phyloP scores from a whole-genome alignment of 1,140 invertebrate genomes.

The Stenopsyche tienmushanensis region DNA sequence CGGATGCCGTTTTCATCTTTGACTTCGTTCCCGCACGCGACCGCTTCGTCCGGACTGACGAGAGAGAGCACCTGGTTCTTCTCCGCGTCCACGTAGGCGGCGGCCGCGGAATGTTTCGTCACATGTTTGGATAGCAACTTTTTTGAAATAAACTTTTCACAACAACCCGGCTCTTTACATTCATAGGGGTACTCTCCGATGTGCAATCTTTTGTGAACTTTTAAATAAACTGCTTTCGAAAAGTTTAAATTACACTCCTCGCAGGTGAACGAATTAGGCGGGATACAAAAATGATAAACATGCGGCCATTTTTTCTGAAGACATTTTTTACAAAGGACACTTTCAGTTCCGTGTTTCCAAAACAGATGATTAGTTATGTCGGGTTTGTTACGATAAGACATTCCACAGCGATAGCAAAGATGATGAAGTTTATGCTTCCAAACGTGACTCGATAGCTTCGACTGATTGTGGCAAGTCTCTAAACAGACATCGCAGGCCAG shows the following conservation, averaged over 20 bases:
- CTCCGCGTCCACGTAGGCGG: slow-evolving; percentile 43
- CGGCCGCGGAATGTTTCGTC: slow-evolving; percentile 55
- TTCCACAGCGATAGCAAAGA: slow-evolving; percentile 80
- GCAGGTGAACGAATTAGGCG: slow-evolving; percentile 72
- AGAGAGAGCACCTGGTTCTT: slow-evolving; percentile 18
- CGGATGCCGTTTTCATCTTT: slow-evolving; percentile 41
- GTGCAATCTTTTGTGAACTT: slow-evolving; percentile 80
- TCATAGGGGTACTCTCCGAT: slow-evolving; percentile 67
- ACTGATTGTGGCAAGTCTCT: slow-evolving; percentile 74
- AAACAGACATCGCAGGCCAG: slow-evolving; percentile 83
- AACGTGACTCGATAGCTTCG: slow-evolving; percentile 77
- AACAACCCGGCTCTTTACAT: slow-evolving; percentile 68
- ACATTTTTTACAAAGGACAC: slow-evolving; percentile 79
- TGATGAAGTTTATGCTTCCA: slow-evolving; percentile 87
- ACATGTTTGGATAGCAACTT: slow-evolving; percentile 74
- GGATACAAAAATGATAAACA: slow-evolving; percentile 86
- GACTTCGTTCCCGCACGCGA: slow-evolving; percentile 43
- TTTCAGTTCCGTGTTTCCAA: slow-evolving; percentile 89
- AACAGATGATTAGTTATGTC: slow-evolving; percentile 85
- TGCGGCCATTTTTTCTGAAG: slow-evolving; percentile 87
- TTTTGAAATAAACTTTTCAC: slow-evolving; percentile 77
- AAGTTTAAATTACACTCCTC: slow-evolving; percentile 78
- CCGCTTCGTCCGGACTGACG: slow-evolving; percentile 49
- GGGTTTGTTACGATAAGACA: slow-evolving; percentile 81
- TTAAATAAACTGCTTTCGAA: slow-evolving; percentile 72